These are phyloP conservation scores for Myiopsitta monachus DNA, from an alignment of 2,113 vertebrate species.

Conservation along the genomic window DNA sequence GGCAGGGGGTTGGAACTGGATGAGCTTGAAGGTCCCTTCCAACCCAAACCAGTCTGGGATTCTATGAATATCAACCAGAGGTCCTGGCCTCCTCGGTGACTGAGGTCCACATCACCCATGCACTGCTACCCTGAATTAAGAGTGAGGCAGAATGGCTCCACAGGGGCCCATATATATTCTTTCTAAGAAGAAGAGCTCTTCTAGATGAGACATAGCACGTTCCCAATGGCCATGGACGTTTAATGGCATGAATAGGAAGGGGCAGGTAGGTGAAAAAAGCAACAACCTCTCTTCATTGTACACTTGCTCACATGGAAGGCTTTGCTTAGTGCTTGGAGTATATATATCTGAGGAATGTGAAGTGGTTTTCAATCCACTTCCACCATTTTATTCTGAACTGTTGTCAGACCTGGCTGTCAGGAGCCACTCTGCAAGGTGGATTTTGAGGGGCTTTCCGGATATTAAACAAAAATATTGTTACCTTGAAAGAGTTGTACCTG, in stretches of 20 bases:
- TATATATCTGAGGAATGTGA: background rate
- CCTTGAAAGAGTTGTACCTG: background rate
- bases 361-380: background rate
- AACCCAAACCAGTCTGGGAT: background rate
- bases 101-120: background rate
- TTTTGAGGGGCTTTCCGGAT: background rate
- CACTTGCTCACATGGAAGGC: background rate
- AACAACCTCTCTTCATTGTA: background rate
- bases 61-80: background rate
- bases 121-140: background rate
- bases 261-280: background rate
- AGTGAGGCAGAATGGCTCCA: background rate
- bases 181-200: background rate
- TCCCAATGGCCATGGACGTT: background rate
- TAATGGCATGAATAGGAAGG: background rate
- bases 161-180: background rate
- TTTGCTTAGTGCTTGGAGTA: background rate
- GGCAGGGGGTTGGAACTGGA: background rate
- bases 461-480: background rate
- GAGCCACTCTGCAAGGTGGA: background rate
- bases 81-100: background rate
- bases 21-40: background rate
- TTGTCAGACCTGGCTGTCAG: background rate
- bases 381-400: background rate
- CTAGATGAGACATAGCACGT: background rate